These are phyloP conservation scores for Archaeoteleia sp. DNA, from an alignment of 2,888 invertebrate species.

Conservation along the genomic window DNA sequence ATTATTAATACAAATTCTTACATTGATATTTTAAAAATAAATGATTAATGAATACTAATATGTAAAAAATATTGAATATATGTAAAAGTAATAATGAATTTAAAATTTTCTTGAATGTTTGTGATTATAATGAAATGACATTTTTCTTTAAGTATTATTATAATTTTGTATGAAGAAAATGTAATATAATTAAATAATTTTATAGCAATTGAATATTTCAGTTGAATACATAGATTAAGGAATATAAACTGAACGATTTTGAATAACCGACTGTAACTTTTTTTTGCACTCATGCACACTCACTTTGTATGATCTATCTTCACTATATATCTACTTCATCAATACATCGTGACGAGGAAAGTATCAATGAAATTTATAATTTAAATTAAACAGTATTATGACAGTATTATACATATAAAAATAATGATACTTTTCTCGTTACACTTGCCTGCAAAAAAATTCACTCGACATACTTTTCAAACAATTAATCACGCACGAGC, in stretches of 20 bases:
- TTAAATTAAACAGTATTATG: neutral
- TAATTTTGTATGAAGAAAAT: constrained; percentile 2
- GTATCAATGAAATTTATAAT: constrained; percentile 12
- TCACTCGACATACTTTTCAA: constrained; percentile 35
- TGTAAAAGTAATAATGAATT: no score
- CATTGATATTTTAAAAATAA: neutral
- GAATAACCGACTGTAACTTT: constrained; percentile 20
- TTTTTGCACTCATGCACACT: constrained; percentile 48
- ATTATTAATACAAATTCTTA: neutral
- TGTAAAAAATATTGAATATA: no score
- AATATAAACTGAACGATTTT: neutral
- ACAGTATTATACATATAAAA: constrained; percentile 5
- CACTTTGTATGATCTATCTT: constrained; percentile 34
- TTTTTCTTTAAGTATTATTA: constrained; percentile 5
- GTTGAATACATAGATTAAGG: no score
- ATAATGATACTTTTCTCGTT: constrained; percentile 32
- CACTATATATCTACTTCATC: constrained; percentile 17
- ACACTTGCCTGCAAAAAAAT: constrained; percentile 41
- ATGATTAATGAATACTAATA: neutral
- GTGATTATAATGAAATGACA: neutral
- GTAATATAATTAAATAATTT: no score
- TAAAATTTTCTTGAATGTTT: no score
- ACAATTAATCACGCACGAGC: constrained; percentile 55
- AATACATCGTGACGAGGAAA: constrained; percentile 27
- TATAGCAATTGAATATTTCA: no score